These are phyloP conservation scores for Drosophila sp. DNA, from an alignment of 1,140 invertebrate species.

Conservation along the genomic window DNA sequence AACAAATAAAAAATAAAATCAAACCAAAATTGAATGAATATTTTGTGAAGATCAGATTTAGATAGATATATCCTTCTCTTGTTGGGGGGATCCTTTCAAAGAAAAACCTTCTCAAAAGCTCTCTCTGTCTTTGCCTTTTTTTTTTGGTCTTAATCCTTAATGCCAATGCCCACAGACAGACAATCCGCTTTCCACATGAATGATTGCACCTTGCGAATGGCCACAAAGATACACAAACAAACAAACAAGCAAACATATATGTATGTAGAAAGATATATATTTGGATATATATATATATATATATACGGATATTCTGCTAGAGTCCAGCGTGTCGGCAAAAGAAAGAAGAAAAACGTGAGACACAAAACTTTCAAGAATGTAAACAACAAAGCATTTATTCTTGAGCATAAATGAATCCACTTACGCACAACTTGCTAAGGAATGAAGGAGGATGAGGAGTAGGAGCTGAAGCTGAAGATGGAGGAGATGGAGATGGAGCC, in stretches of 20 bases:
- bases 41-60: neutral
- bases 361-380: conserved; percentile 75
- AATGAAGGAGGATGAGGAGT: conserved; percentile 5
- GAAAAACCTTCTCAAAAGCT: neutral
- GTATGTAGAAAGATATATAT: neutral
- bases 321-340: neutral
- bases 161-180: neutral
- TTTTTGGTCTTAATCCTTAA: neutral
- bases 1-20: neutral
- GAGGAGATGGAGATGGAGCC: neutral
- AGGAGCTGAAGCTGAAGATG: neutral
- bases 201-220: conserved; percentile 28
- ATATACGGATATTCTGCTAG: neutral
- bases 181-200: conserved; percentile 53
- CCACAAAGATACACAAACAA: neutral
- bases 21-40: neutral
- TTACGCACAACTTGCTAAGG: conserved; percentile 51
- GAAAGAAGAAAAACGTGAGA: conserved; percentile 55
- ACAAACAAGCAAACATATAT: neutral
- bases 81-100: neutral
- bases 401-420: conserved; percentile 73
- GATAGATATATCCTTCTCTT: too few species aligned
- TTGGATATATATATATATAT: neutral
- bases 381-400: conserved; percentile 78
- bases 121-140: neutral